Base-by-base conservation (phyloP, 2,113 vertebrate genomes). In the Bostrychus sinensis region DNA sequence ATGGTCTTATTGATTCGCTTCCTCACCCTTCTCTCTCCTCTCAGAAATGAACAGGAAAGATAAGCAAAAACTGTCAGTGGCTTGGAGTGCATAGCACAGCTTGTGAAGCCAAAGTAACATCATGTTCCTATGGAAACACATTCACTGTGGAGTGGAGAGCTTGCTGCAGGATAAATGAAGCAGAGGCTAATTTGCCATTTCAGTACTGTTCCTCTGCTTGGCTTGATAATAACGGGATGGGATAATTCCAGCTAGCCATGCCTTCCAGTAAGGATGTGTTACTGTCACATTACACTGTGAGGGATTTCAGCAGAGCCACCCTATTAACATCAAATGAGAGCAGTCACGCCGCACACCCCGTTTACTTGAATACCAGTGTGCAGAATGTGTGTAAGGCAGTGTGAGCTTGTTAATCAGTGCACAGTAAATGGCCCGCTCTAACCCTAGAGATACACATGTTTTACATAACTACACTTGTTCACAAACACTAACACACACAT, bases 51-150 rank as follows among this genome's bases (percentile, higher is more conserved):
- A 38, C 17, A 77, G 59, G 75, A 76, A 64, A 75, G 66, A 79
- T 66, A 57, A 69, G 74, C 43, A 55, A 32, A 55, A 37, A 73
- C 58, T 61, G 63, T 59, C 60, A 28, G 72, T 36, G 56, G 45
- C 14, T 25, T 65, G 2, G 50, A 42, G 75, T 51, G 64, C 10
- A 42, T 60, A 50, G 70, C 60, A 64, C 61, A 75, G 81, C 66
- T 58, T 38, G 39, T 34, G 56, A 55, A 63, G 58, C 72, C 72
- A 66, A 57, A 67, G 84, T 72, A 83, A 84, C 81, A 80, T 69
- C 86, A 76, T 69, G 89, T 90, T 90, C 67, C 89, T 78, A 89
- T 88, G 89, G 89, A 85, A 88, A 90, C 86, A 53, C 78, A 73
- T 80, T 76, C 74, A 62, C 70, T 50, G n/a, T 36, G 48, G 39